A percentile compares a stretch with the other conserved stretches of the same genome.
Conservation (phyloP, 92 coral and sea anemone species). For the Palythoa grandis region DNA sequence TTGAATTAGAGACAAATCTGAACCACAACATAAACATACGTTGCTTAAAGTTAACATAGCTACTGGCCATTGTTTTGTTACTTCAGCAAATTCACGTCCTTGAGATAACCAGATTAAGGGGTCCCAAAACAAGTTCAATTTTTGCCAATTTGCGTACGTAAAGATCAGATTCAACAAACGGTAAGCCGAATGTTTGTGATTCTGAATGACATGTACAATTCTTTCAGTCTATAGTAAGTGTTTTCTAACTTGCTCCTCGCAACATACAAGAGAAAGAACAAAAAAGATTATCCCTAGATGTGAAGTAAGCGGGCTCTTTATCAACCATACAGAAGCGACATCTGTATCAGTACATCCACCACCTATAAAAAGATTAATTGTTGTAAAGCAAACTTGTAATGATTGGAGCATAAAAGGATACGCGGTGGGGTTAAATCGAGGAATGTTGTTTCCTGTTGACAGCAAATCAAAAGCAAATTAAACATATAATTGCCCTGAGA, state of each 20-base stretch:
- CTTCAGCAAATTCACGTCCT: neutral
- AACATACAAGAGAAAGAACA: neutral
- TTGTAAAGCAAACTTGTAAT: neutral
- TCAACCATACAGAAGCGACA: neutral
- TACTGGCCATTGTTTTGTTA: too few species aligned
- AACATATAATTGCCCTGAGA: too few species aligned
- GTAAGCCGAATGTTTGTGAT: neutral
- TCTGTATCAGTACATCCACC: neutral
- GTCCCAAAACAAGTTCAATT: neutral
- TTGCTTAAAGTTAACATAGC: too few species aligned
- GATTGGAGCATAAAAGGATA: constrained; percentile 69
- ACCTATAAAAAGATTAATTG: neutral
- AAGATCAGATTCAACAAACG: neutral
- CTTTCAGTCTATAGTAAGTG: neutral
- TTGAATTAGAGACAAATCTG: too few species aligned
- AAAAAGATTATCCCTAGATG: too few species aligned
- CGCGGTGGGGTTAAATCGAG: constrained; percentile 98
- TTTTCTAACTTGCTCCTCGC: neutral
- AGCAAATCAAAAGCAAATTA: neutral
- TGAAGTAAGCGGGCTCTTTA: neutral
- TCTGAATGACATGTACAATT: too few species aligned
- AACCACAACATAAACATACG: too few species aligned
- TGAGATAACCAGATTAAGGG: neutral
- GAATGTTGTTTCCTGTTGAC: constrained; percentile 63
- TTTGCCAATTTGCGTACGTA: neutral